Evolutionary conservation across 1,140 invertebrate species (phyloP).

Genomic region (Belonocnema kinseyi): DNA sequence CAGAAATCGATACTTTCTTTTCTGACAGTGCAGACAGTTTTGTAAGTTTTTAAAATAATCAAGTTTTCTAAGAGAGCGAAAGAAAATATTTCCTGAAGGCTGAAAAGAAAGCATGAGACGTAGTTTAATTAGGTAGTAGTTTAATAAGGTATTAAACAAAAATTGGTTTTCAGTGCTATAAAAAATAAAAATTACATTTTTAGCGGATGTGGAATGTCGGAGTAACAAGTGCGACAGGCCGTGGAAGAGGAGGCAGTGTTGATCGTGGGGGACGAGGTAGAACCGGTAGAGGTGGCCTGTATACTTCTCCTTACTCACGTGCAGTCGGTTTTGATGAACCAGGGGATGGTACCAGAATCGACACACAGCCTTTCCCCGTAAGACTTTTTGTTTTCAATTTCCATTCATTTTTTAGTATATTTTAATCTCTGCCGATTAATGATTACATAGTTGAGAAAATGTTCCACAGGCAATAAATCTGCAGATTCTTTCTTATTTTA

Average conservation of each 20-base stretch:
- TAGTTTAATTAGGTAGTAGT: too few relatives aligned
- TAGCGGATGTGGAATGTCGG: conserved; percentile 72
- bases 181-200: conserved; percentile 34
- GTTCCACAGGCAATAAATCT: too few relatives aligned
- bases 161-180: background rate
- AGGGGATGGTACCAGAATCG: conserved; percentile 68
- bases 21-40: background rate
- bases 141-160: too few relatives aligned
- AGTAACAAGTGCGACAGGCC: conserved; percentile 64
- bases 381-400: conserved; percentile 34
- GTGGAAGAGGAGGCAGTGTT: conserved; percentile 79
- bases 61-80: background rate
- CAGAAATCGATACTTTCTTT: background rate
- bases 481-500: too few relatives aligned
- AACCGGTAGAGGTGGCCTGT: conserved; percentile 76
- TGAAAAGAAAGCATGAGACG: background rate
- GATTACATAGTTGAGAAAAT: too few relatives aligned
- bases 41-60: background rate
- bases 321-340: conserved; percentile 77
- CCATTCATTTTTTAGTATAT: background rate
- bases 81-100: background rate
- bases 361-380: conserved; percentile 70
- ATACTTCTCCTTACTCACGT: conserved; percentile 76
- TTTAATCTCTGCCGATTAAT: too few relatives aligned
- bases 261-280: conserved; percentile 76